Evolutionary conservation across 2,113 vertebrate species (phyloP).

Genomic region (Oryzias javanicus): DNA sequence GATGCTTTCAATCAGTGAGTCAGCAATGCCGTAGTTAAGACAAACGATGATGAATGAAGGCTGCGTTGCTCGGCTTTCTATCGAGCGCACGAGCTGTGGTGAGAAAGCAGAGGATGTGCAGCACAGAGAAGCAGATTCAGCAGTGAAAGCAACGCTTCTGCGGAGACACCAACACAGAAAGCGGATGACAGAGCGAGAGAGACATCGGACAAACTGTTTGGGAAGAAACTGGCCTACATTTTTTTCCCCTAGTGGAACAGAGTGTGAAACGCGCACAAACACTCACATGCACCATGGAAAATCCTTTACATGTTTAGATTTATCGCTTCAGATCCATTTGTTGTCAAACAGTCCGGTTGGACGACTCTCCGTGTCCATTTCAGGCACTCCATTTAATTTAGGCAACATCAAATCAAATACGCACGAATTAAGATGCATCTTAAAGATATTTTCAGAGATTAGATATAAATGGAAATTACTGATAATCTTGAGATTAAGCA

Average conservation of each 20-base stretch:
- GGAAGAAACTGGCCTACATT: constrained; percentile 27
- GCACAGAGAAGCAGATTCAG: too few species aligned
- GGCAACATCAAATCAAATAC: too few species aligned
- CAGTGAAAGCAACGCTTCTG: too few species aligned
- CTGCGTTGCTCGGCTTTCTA: background rate
- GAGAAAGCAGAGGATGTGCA: too few species aligned
- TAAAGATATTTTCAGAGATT: too few species aligned
- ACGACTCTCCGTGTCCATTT: too few species aligned
- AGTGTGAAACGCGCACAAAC: constrained; percentile 3
- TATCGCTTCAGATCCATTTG: background rate
- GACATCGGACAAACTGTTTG: background rate
- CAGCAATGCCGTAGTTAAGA: background rate
- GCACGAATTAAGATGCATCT: too few species aligned
- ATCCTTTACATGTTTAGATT: background rate
- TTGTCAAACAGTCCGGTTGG: too few species aligned
- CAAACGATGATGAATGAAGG: background rate
- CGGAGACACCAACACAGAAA: background rate
- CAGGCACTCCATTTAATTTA: too few species aligned
- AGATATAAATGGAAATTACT: too few species aligned
- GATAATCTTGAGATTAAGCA: too few species aligned
- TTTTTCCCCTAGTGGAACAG: constrained; percentile 2
- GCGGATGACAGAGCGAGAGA: background rate
- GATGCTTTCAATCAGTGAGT: background rate
- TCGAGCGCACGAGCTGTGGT: too few species aligned
- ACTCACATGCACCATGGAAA: constrained; percentile 5